Conservation (phyloP, 1,140 invertebrate species). For the Aculops lycopersici region DNA sequence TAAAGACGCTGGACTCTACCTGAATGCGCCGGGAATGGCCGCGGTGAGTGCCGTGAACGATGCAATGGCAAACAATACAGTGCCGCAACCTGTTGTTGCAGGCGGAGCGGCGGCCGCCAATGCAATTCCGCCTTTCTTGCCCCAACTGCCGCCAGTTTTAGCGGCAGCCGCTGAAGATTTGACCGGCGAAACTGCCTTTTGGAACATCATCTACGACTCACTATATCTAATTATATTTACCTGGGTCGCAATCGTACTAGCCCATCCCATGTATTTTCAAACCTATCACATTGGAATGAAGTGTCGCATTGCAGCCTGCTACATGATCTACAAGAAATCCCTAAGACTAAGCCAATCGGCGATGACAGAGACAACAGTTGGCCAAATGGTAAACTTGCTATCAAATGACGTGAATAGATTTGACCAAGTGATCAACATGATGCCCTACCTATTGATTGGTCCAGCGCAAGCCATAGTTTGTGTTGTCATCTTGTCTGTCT, state of each 20-base stretch:
- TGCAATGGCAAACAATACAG: neutral
- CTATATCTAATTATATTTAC: constrained; percentile 1
- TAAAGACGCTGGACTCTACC: constrained; percentile 1
- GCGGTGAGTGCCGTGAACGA: constrained; percentile 1
- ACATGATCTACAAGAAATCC: constrained; percentile 21
- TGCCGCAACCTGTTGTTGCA: neutral
- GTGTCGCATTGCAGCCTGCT: constrained; percentile 16
- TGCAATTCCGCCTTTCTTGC: neutral
- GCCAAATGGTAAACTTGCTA: constrained; percentile 60
- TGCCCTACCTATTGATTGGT: neutral
- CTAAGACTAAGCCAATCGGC: constrained; percentile 22
- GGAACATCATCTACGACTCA: constrained; percentile 1
- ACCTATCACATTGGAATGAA: constrained; percentile 4
- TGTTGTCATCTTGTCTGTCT: neutral
- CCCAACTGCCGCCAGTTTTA: neutral
- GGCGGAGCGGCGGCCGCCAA: neutral
- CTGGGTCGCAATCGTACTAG: constrained; percentile 1
- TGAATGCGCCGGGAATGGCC: constrained; percentile 3
- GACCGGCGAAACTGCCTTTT: constrained; percentile 3
- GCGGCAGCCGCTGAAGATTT: neutral
- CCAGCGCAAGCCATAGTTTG: neutral
- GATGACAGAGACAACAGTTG: constrained; percentile 36
- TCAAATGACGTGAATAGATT: constrained; percentile 39
- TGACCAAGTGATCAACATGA: constrained; percentile 12
- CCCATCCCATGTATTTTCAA: constrained; percentile 4